Conservation (phyloP, 35 echinoderm and acorn worm genomes). For the Apostichopus californicus region DNA sequence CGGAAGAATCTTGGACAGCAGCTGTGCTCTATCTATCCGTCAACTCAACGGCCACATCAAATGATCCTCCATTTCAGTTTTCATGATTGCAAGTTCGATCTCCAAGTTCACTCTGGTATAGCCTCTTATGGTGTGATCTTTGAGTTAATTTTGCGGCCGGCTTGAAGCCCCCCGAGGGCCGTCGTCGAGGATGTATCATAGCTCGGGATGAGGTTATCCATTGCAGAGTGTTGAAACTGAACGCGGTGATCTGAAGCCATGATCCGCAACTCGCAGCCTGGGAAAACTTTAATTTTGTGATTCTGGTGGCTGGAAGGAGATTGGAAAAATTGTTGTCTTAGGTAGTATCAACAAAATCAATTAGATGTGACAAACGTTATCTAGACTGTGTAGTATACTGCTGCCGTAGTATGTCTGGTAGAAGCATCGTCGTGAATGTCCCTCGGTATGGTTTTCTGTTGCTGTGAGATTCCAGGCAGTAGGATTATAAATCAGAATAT, state of each 20-base stretch:
- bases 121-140: conserved; percentile 21
- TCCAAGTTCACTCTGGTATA: background rate
- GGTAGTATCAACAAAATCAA: background rate
- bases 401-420: background rate
- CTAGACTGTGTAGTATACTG: background rate
- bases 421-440: background rate
- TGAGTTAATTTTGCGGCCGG: conserved; percentile 3
- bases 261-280: background rate
- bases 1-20: no score
- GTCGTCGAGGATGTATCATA: background rate
- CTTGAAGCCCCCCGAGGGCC: background rate
- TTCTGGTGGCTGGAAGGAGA: conserved; percentile 15
- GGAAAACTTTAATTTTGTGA: conserved; percentile 17
- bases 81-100: no score
- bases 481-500: no score
- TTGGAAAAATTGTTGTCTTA: conserved; percentile 24
- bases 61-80: no score
- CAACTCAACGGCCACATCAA: no score
- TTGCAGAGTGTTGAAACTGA: conserved; percentile 11
- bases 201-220: conserved; percentile 7
- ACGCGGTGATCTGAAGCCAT: background rate
- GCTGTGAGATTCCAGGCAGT: no score
- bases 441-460: no score
- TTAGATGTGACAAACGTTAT: background rate
- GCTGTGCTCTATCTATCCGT: no score